Evolutionary conservation across 2,888 invertebrate species (phyloP), one percentile per base, ranked within the genome.

Genomic region (Plutella xylostella): DNA sequence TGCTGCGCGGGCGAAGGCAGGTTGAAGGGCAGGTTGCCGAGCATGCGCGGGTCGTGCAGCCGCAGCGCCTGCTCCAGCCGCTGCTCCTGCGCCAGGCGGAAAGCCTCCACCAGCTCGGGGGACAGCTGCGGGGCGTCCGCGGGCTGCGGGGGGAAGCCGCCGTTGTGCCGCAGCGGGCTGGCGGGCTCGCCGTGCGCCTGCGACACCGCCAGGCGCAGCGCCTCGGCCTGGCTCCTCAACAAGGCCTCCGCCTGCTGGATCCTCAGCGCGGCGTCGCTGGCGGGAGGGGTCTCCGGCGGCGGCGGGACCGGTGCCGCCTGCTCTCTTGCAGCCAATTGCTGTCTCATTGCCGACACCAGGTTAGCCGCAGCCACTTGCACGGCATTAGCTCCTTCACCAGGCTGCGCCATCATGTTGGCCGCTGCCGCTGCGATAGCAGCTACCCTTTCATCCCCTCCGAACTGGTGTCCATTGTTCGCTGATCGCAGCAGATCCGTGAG

Each of bases 161-260:
- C 84, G 58, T 84, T 84, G 63, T 84, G 83, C 61, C 82, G 66
- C 43, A 82, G 54, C 11, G 82, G 82, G 56, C 78, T 79, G 12
- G 70, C 60, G 1, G 71, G 63, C 45, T 77, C 82, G 0, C 86
- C 39, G 3, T 30, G 87, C 1, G 89, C 90, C 61, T 92, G 91
- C 7, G 89, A 88, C 52, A 94, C 94, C 28, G 94, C 94, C 47
- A 94, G 72, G 58, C 94, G 86, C 30, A 95, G 82, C 1, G 93
- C 93, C 68, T 94, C 94, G 0, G 94, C 94, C 63, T 95, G 94
- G 55, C 92, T 92, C 62, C 94, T 86, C 18, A 95, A 78, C 43
- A 94, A 80, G 0, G 92, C 92, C 68, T 93, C 93, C 1, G 92
- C 92, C 59, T 91, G 90, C 61, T 93, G 93, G 80, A 92, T 89